Base-by-base conservation (phyloP, 2,888 invertebrate species). In the Drosophila melanocephala region DNA sequence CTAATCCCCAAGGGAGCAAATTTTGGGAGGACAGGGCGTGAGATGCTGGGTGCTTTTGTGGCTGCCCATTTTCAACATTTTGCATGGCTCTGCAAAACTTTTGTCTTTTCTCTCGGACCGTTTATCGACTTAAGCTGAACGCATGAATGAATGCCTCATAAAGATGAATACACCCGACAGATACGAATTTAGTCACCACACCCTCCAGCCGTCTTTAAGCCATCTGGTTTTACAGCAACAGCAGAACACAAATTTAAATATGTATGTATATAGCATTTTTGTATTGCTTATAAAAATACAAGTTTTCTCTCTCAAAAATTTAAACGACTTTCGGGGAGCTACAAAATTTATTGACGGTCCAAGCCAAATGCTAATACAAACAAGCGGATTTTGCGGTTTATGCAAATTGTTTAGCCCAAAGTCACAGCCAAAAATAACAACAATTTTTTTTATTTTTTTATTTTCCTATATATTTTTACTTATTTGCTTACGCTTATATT, bases 371-470 rank as follows among this genome's bases (percentile, higher is more conserved):
- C 86, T 83, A 86, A 86, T 86, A 79, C 86, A 87, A 86, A 81
- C 86, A 90, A 87, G 84, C 89, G 86, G 90, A 87, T 86, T 90
- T 90, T 87, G 90, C 81, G 86, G 86, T 81, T 87, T 87, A 87
- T 87, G 86, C 86, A 90, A 87, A 87, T 87, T 56, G 26, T 58
- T 61, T 47, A 28, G 67, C 59, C 71, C 76, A 78, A 75, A 83
- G 67, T 70, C 68, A 80, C 61, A 62, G 58, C 52, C 56, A 72
- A 87, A 76, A 76, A 71, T 59, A 77, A 69, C 68, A 72, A 68
- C 52, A 80, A 68, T 35, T 59, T 73, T 68, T 58, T 56, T 42
- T 44, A 1, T 26, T 67, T 62, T 35, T 5, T 14, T 35, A 14
- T 35, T 35, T 32, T 51, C 60, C 58, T 55, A 63, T 51, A 57